Percentiles rank a stretch among this genome's conserved stretches.
phyloP scores from a whole-genome alignment of 2,888 invertebrate genomes.

The Lamproptera curius region DNA sequence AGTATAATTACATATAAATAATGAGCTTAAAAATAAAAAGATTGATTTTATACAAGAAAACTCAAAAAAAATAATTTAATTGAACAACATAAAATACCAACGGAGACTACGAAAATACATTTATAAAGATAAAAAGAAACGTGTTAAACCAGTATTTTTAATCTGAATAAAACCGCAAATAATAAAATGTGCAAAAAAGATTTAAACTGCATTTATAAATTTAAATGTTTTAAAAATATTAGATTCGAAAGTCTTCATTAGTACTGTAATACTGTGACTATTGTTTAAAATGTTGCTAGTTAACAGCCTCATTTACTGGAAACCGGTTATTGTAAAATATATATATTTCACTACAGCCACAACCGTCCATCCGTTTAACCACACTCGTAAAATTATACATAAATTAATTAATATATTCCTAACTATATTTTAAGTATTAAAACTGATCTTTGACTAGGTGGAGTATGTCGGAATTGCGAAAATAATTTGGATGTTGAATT shows the following conservation, averaged over 20 bases:
- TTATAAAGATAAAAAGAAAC: too few relatives aligned
- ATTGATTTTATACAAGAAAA: constrained; percentile 70
- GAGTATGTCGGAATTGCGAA: constrained; percentile 46
- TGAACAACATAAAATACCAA: constrained; percentile 4
- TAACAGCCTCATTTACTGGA: constrained; percentile 23
- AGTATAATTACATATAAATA: constrained; percentile 70
- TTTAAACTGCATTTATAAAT: too few relatives aligned
- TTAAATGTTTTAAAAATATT: too few relatives aligned
- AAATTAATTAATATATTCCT: constrained; percentile 52
- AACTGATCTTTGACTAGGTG: constrained; percentile 73
- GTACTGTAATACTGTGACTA: neutral
- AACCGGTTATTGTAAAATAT: constrained; percentile 22
- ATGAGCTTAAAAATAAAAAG: constrained; percentile 55
- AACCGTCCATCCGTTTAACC: constrained; percentile 59
- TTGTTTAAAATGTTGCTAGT: constrained; percentile 8
- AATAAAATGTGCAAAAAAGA: too few relatives aligned
- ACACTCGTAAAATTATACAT: constrained; percentile 55
- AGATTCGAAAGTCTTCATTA: neutral
- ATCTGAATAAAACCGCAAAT: too few relatives aligned
- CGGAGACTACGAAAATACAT: neutral
- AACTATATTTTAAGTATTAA: constrained; percentile 60
- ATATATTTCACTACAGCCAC: constrained; percentile 48
- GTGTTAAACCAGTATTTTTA: too few relatives aligned
- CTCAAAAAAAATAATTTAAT: constrained; percentile 16
- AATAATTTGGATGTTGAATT: constrained; percentile 18